Evolutionary conservation across 2,113 vertebrate species (phyloP).

Genomic region (Bujurquina vittata): DNA sequence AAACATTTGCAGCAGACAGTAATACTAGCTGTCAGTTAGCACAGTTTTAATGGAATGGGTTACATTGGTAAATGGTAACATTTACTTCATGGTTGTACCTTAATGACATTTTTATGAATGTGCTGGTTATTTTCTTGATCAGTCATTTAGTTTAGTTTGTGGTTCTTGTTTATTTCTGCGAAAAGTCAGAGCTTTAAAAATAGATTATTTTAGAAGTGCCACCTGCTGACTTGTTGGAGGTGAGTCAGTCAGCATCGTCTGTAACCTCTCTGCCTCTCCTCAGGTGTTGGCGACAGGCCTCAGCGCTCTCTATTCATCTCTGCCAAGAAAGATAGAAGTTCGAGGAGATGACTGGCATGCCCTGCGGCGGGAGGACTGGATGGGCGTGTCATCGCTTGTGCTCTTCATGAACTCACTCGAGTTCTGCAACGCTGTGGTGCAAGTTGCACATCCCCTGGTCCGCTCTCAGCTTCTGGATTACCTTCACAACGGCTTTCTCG

Average conservation of each 20-base stretch:
- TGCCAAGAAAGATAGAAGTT: conserved; percentile 95
- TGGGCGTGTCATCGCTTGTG: conserved; percentile 89
- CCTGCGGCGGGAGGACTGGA: conserved; percentile 93
- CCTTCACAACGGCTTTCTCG: conserved; percentile 94
- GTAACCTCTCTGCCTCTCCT: background rate
- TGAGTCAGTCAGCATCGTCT: background rate
- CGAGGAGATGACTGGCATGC: conserved; percentile 96
- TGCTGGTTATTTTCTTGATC: background rate
- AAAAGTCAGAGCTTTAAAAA: background rate
- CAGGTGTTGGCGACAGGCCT: conserved; percentile 96
- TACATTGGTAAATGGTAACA: background rate
- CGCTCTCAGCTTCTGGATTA: conserved; percentile 95
- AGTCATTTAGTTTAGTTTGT: background rate
- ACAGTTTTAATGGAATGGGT: background rate
- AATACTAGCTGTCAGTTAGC: background rate
- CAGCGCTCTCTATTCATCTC: conserved; percentile 94
- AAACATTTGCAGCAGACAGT: background rate
- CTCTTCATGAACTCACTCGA: conserved; percentile 98
- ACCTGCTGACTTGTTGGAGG: background rate
- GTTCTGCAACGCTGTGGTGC: conserved; percentile 96
- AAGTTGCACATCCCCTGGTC: conserved; percentile 93
- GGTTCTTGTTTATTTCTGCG: background rate
- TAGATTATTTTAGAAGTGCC: background rate
- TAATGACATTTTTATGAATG: background rate
- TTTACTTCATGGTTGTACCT: background rate